Percentiles rank a stretch among this genome's conserved stretches.
These are phyloP conservation scores for Melanotaenia parkinsoni DNA, from an alignment of 2,797 vertebrate genomes.

Conservation along the genomic window DNA sequence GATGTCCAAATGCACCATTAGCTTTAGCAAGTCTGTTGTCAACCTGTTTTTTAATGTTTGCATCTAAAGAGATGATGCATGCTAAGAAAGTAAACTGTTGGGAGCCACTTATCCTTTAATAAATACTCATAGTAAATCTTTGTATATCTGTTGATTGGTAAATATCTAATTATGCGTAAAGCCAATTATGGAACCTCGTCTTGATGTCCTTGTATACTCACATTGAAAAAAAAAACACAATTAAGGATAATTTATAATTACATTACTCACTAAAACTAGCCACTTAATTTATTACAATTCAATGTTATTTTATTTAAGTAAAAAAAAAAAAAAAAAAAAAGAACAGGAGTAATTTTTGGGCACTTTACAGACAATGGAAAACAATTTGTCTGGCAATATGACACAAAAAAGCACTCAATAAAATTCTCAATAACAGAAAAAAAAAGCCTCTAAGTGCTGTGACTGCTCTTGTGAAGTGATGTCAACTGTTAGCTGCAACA, in stretches of 20 bases:
- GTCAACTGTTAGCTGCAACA: background rate
- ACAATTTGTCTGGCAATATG: background rate
- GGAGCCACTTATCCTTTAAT: background rate
- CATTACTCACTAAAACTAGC: background rate
- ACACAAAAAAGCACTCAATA: background rate
- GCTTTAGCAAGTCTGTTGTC: no score
- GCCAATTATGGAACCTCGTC: background rate
- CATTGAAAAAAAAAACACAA: background rate
- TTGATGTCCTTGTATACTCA: background rate
- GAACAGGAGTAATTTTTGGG: no score
- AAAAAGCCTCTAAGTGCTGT: background rate
- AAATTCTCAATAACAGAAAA: background rate
- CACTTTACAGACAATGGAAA: background rate
- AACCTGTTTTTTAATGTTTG: no score
- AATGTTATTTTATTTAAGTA: background rate
- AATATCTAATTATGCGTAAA: slow-evolving; percentile 6
- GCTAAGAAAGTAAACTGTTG: no score
- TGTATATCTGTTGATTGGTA: background rate
- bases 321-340: background rate
- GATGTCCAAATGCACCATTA: no score
- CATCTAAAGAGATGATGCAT: no score
- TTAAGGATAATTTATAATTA: background rate
- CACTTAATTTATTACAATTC: background rate
- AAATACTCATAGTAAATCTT: background rate
- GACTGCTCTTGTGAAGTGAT: background rate